Evolutionary conservation across 1,140 invertebrate species (phyloP).

Genomic region (Conus ventricosus): DNA sequence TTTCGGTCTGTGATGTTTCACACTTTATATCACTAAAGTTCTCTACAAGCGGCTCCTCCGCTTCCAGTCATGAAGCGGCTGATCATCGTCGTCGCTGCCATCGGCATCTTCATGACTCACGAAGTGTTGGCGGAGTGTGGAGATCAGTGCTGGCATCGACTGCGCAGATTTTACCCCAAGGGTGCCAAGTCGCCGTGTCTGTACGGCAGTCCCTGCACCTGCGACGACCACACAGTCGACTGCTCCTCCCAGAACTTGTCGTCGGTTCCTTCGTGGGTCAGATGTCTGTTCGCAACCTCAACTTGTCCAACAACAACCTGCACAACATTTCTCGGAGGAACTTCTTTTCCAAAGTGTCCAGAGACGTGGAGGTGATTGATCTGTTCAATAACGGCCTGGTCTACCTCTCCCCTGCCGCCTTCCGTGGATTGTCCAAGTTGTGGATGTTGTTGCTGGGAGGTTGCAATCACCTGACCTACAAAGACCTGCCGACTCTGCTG

Average conservation of each 20-base stretch:
- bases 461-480: neutral
- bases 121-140: neutral
- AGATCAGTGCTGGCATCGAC: neutral
- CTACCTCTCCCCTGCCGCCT: neutral
- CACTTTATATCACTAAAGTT: too few species aligned
- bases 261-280: neutral
- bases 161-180: neutral
- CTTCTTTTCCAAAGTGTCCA: conserved; percentile 14
- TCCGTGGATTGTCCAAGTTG: neutral
- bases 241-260: neutral
- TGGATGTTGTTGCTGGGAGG: neutral
- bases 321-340: neutral
- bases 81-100: neutral
- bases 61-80: neutral
- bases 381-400: conserved; percentile 7
- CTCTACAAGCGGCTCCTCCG: too few species aligned
- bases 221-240: neutral
- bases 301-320: conserved; percentile 17
- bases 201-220: neutral
- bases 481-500: neutral
- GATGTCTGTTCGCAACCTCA: neutral
- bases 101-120: neutral
- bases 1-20: too few species aligned
- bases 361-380: neutral
- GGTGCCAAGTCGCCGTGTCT: neutral